phyloP scores from a whole-genome alignment of 2,113 vertebrate genomes.

The Pitta sordida region DNA sequence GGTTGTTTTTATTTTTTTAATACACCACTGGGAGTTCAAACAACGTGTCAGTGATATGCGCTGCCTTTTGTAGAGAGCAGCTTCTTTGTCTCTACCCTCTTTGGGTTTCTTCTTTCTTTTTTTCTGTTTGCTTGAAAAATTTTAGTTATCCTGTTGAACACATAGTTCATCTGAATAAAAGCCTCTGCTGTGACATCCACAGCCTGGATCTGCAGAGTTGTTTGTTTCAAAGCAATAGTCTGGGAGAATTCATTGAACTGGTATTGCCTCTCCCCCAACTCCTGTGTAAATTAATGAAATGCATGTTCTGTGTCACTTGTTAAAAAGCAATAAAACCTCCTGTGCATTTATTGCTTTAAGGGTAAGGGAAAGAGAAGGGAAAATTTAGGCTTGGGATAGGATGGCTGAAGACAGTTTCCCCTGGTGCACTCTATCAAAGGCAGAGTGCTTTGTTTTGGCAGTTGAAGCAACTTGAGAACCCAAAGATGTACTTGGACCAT shows the following conservation, averaged over 20 bases:
- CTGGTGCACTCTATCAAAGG: neutral
- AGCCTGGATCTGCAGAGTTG: neutral
- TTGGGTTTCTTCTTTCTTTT: neutral
- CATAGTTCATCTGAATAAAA: conserved; percentile 62
- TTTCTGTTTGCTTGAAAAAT: conserved; percentile 38
- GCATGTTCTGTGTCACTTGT: conserved; percentile 40
- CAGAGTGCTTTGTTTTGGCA: neutral
- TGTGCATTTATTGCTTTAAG: neutral
- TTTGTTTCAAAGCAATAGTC: conserved; percentile 49
- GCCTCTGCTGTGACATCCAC: conserved; percentile 43
- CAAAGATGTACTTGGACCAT: neutral
- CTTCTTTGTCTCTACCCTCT: neutral
- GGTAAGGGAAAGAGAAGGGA: neutral
- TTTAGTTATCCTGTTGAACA: conserved; percentile 24
- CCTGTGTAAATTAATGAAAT: conserved; percentile 35
- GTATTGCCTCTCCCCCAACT: neutral
- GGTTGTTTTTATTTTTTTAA: conserved; percentile 46
- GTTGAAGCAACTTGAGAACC: neutral
- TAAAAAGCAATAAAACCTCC: conserved; percentile 53
- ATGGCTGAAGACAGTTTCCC: neutral
- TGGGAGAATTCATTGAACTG: conserved; percentile 52
- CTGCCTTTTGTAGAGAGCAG: neutral
- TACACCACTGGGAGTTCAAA: conserved; percentile 56
- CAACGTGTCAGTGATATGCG: neutral
- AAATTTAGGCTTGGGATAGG: neutral